These are phyloP conservation scores for Seriola dumerili DNA, from an alignment of 2,113 vertebrate genomes.

Conservation along the genomic window DNA sequence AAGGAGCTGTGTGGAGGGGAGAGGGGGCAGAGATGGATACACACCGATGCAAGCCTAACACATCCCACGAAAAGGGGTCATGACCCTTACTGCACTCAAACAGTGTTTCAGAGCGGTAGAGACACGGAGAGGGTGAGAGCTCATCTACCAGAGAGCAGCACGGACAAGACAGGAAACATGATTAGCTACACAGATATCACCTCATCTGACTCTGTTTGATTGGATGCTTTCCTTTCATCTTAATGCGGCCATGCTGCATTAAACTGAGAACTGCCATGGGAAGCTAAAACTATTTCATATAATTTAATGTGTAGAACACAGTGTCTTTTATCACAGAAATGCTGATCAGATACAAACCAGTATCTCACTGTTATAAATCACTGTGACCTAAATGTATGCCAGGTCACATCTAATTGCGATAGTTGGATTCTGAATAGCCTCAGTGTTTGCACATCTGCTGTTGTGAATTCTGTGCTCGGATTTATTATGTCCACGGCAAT, in stretches of 20 bases:
- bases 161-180: constrained; percentile 16
- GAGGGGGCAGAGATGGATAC: constrained; percentile 60
- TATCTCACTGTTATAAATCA: background rate
- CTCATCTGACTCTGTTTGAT: constrained; percentile 42
- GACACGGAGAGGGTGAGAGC: constrained; percentile 56
- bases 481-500: constrained; percentile 57
- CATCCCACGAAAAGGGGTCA: constrained; percentile 78
- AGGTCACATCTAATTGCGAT: constrained; percentile 54
- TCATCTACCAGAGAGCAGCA: constrained; percentile 61
- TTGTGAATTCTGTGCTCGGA: constrained; percentile 28
- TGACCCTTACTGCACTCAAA: constrained; percentile 75
- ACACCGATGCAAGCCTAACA: constrained; percentile 72
- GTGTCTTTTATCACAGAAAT: constrained; percentile 2
- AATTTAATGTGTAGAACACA: background rate
- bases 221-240: constrained; percentile 33
- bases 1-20: constrained; percentile 48
- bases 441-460: constrained; percentile 73
- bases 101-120: constrained; percentile 64
- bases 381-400: constrained; percentile 39
- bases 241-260: background rate
- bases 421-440: constrained; percentile 61
- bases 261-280: background rate
- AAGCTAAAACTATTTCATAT: background rate
- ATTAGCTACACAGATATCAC: constrained; percentile 30
- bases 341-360: constrained; percentile 20